These are phyloP conservation scores for Triplophysa siluroides DNA, from an alignment of 2,113 vertebrate species.

Conservation along the genomic window DNA sequence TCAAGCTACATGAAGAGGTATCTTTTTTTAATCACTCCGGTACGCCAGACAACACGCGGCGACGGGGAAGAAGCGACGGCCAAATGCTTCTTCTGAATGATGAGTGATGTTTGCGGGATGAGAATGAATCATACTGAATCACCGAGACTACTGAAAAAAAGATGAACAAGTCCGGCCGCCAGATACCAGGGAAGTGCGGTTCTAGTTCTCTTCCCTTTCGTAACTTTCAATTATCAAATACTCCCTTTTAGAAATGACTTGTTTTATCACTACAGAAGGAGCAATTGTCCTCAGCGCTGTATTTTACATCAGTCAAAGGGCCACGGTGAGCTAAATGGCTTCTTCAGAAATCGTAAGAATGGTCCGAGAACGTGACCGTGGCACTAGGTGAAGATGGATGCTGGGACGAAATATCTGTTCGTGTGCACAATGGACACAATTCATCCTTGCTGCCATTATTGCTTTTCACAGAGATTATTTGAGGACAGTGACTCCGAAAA, in stretches of 20 bases:
- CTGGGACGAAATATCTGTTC: conserved; percentile 70
- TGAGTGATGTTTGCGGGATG: conserved; percentile 55
- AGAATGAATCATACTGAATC: conserved; percentile 81
- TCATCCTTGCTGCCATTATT: conserved; percentile 72
- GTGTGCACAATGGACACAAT: conserved; percentile 73
- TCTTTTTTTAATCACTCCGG: conserved; percentile 72
- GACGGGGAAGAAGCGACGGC: conserved; percentile 13
- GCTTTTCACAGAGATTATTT: conserved; percentile 74
- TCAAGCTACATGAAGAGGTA: conserved; percentile 72
- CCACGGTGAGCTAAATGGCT: conserved; percentile 77
- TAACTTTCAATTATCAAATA: conserved; percentile 85
- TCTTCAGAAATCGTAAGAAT: conserved; percentile 69
- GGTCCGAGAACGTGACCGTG: conserved; percentile 61
- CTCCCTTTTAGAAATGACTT: conserved; percentile 78
- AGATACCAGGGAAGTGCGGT: conserved; percentile 81
- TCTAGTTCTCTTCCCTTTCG: conserved; percentile 81
- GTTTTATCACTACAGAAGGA: conserved; percentile 81
- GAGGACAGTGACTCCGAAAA: conserved; percentile 45
- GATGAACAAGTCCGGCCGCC: conserved; percentile 36
- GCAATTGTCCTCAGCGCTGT: conserved; percentile 81
- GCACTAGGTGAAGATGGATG: conserved; percentile 70
- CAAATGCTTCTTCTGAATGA: conserved; percentile 49
- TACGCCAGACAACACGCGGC: conserved; percentile 65
- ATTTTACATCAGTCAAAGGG: conserved; percentile 76
- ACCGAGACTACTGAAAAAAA: conserved; percentile 80